Percentiles rank a stretch among this genome's conserved stretches.
Evolutionary conservation across 2,113 vertebrate species (phyloP).

Genomic region (Paraplagusia blochii): DNA sequence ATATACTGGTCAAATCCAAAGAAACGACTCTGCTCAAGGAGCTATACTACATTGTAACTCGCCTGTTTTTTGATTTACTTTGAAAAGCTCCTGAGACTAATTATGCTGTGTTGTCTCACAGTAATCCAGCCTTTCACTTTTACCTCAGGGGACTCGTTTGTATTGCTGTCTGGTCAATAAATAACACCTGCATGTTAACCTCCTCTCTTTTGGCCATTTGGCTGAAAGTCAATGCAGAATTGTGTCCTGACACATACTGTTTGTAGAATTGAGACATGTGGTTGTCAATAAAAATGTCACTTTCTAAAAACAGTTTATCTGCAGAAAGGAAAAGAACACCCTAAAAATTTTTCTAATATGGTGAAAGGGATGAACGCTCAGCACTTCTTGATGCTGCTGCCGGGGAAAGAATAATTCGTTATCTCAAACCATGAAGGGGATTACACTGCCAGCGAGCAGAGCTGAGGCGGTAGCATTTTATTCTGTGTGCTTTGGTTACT

Average conservation of each 20-base stretch:
- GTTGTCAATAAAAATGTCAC: not conserved
- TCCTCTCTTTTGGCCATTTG: constrained; percentile 17
- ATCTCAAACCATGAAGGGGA: constrained; percentile 30
- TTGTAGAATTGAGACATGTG: not conserved
- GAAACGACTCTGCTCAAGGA: constrained; percentile 5
- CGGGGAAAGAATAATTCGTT: constrained; percentile 29
- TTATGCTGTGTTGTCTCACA: constrained; percentile 50
- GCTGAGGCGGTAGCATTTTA: constrained; percentile 34
- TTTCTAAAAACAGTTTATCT: not conserved
- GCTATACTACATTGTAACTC: constrained; percentile 32
- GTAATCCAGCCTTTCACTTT: constrained; percentile 36
- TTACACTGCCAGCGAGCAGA: constrained; percentile 27
- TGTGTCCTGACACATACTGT: constrained; percentile 20
- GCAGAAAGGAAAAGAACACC: constrained; percentile 2
- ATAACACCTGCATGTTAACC: constrained; percentile 26
- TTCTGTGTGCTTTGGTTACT: constrained; percentile 39
- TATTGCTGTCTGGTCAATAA: constrained; percentile 42
- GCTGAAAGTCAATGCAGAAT: constrained; percentile 31
- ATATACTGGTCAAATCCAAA: constrained; percentile 8
- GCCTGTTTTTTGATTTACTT: constrained; percentile 49
- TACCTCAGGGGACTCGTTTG: constrained; percentile 38
- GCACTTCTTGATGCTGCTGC: constrained; percentile 22
- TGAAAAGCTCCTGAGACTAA: constrained; percentile 56
- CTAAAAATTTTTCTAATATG: constrained; percentile 19
- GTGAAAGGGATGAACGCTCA: not conserved